A percentile compares a stretch with the other conserved stretches of the same genome.
These are phyloP conservation scores for Cephus cinctus DNA, from an alignment of 1,140 invertebrate genomes.

Conservation along the genomic window DNA sequence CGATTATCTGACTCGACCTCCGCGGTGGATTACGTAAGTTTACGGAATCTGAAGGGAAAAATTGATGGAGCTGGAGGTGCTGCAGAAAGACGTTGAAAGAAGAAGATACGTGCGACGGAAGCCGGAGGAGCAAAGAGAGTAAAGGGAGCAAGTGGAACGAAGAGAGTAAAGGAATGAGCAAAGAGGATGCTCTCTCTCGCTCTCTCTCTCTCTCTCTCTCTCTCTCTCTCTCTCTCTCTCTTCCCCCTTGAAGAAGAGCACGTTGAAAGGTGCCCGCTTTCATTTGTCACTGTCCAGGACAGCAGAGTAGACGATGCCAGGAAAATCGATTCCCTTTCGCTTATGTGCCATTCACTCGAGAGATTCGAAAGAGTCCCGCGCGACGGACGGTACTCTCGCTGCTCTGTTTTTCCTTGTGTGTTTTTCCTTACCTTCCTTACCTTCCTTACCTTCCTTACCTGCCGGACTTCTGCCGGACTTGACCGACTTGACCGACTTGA, in stretches of 20 bases:
- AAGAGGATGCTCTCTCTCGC: too few relatives aligned
- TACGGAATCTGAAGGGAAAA: too few relatives aligned
- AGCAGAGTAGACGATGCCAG: constrained; percentile 43
- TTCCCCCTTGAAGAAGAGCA: constrained; percentile 26
- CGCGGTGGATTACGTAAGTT: too few relatives aligned
- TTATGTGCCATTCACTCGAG: constrained; percentile 27
- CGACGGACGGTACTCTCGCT: constrained; percentile 11
- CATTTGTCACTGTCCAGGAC: constrained; percentile 51
- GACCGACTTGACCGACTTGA: too few relatives aligned
- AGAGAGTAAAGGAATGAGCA: too few relatives aligned
- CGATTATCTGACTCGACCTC: too few relatives aligned
- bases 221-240: constrained; percentile 2
- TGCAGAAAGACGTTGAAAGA: too few relatives aligned
- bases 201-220: neutral
- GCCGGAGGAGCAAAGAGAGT: too few relatives aligned
- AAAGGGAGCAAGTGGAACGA: too few relatives aligned
- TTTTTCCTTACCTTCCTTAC: constrained; percentile 10
- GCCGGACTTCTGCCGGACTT: too few relatives aligned
- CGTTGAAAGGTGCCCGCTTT: constrained; percentile 34
- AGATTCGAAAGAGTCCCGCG: constrained; percentile 15
- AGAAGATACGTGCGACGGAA: too few relatives aligned
- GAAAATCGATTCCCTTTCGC: constrained; percentile 52
- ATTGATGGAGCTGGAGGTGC: too few relatives aligned
- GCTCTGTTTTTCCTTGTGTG: constrained; percentile 11
- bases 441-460: constrained; percentile 5